A percentile compares a stretch with the other conserved stretches of the same genome.
Evolutionary conservation across 2,888 invertebrate genomes (phyloP).

Genomic region (Trissoscelio sp.): DNA sequence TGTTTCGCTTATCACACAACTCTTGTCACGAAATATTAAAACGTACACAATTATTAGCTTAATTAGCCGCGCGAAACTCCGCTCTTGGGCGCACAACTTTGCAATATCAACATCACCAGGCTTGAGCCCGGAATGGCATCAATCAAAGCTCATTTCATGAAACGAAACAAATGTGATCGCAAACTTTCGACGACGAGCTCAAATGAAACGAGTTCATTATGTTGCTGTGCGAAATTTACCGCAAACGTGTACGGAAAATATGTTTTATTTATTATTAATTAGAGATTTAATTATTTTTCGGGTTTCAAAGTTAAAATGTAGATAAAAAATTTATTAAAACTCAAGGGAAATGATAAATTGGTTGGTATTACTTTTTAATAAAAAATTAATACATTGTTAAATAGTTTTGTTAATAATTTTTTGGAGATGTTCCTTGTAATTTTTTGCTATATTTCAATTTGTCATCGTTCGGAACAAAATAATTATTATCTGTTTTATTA

Average conservation of each 20-base stretch:
- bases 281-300: too few species aligned
- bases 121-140: slow-evolving; percentile 4
- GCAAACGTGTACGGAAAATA: neutral
- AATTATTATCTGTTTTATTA: too few species aligned
- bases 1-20: slow-evolving; percentile 34
- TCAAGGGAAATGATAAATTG: too few species aligned
- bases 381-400: too few species aligned
- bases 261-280: neutral
- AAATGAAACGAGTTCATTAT: slow-evolving; percentile 22
- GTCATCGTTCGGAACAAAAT: too few species aligned
- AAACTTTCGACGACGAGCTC: slow-evolving; percentile 22
- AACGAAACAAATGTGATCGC: slow-evolving; percentile 20
- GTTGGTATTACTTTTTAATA: too few species aligned
- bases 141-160: slow-evolving; percentile 25
- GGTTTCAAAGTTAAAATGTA: too few species aligned
- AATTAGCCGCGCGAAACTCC: slow-evolving; percentile 13
- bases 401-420: too few species aligned
- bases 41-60: slow-evolving; percentile 40
- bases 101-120: slow-evolving; percentile 26
- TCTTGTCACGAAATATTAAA: slow-evolving; percentile 37
- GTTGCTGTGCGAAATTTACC: neutral
- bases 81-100: slow-evolving; percentile 7
- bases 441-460: too few species aligned
- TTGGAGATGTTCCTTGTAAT: too few species aligned
- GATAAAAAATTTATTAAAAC: too few species aligned